These are phyloP conservation scores for Charadrius vociferus DNA, from an alignment of 2,113 vertebrate genomes.

Conservation along the genomic window DNA sequence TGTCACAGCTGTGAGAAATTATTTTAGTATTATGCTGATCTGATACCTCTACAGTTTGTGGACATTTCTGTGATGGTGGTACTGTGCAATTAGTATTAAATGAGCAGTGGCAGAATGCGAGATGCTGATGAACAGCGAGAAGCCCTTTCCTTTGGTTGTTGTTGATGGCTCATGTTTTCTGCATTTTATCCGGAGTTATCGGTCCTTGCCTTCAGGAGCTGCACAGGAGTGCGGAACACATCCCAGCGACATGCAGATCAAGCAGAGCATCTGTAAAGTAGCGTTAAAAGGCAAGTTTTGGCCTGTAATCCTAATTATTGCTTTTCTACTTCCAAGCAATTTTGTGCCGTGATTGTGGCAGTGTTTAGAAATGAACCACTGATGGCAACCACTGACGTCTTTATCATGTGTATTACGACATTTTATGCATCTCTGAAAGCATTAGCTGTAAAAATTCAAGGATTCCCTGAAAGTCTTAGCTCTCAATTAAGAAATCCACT, in stretches of 20 bases:
- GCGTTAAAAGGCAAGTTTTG: not conserved
- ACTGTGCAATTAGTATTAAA: rapidly evolving
- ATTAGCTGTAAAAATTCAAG: not conserved
- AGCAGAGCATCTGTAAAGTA: not conserved
- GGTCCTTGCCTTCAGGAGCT: not conserved
- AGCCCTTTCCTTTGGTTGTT: not conserved
- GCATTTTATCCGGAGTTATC: rapidly evolving
- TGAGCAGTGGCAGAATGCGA: not conserved
- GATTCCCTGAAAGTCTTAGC: not conserved
- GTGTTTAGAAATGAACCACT: not conserved
- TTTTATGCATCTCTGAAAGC: not conserved
- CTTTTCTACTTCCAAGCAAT: not conserved
- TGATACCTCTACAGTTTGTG: not conserved
- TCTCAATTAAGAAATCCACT: not conserved
- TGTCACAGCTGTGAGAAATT: not conserved
- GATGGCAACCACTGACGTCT: not conserved
- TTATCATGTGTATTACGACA: rapidly evolving
- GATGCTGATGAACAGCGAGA: rapidly evolving
- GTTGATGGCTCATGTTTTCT: not conserved
- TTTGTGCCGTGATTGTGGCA: not conserved
- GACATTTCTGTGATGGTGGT: rapidly evolving
- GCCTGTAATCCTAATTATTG: not conserved
- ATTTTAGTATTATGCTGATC: not conserved
- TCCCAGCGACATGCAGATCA: not conserved
- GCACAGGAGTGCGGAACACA: not conserved